A percentile compares a stretch with the other conserved stretches of the same genome.
phyloP scores from a whole-genome alignment of 2,113 vertebrate genomes.

The Paralichthys olivaceus region DNA sequence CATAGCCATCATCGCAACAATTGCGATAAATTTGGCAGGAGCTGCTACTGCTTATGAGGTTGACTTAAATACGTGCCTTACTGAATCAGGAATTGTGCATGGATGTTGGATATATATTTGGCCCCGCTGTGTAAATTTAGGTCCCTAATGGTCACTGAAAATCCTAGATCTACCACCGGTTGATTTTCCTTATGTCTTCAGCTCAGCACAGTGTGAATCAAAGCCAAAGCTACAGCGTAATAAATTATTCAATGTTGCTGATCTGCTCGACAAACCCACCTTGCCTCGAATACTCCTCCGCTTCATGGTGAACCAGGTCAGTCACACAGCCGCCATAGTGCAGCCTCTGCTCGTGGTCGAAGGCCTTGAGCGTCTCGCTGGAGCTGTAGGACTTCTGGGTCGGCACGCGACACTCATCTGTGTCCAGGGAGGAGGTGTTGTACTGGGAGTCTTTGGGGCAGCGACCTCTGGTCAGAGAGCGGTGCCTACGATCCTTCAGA shows the following conservation, averaged over 20 bases:
- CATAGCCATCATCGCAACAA: too few relatives aligned
- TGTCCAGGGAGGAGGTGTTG: conserved; percentile 91
- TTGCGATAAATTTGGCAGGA: too few relatives aligned
- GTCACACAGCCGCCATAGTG: conserved; percentile 93
- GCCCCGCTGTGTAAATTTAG: too few relatives aligned
- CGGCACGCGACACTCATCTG: conserved; percentile 93
- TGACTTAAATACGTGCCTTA: too few relatives aligned
- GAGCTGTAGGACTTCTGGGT: conserved; percentile 98
- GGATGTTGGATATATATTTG: too few relatives aligned
- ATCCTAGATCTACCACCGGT: neutral
- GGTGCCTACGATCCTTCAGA: conserved; percentile 92
- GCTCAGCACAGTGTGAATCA: conserved; percentile 28
- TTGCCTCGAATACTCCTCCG: conserved; percentile 95
- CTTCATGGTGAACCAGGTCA: conserved; percentile 95
- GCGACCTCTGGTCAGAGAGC: conserved; percentile 89
- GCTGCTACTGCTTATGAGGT: too few relatives aligned
- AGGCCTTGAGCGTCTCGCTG: conserved; percentile 96
- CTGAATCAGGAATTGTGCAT: too few relatives aligned
- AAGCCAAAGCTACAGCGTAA: neutral
- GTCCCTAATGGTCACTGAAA: neutral
- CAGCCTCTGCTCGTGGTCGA: conserved; percentile 93
- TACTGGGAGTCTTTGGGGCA: conserved; percentile 93
- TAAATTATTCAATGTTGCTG: neutral
- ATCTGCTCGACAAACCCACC: conserved; percentile 80
- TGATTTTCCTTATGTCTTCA: neutral